Evolutionary conservation across 2,888 invertebrate genomes (phyloP).

Genomic region (Phragmatobia fuliginosa): DNA sequence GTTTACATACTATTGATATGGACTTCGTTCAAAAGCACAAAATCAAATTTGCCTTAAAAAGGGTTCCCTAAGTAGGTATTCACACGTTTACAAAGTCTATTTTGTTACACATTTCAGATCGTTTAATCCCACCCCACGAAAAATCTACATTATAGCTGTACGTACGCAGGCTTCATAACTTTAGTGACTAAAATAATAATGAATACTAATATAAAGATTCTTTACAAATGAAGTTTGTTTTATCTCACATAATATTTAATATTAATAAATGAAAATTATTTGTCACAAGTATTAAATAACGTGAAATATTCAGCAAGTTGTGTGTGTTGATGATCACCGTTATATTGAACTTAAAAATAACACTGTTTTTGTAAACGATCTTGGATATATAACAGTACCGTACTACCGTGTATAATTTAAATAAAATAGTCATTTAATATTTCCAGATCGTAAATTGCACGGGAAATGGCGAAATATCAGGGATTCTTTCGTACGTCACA

Average conservation of each 20-base stretch:
- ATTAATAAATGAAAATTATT: neutral
- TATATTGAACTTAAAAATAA: neutral
- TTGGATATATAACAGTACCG: neutral
- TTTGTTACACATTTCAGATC: no score
- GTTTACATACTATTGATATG: no score
- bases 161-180: neutral
- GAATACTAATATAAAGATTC: neutral
- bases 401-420: constrained; percentile 8
- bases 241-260: neutral
- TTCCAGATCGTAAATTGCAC: constrained; percentile 73
- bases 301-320: neutral
- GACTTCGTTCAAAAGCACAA: no score
- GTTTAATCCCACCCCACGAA: no score
- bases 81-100: no score
- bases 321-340: neutral
- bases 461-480: constrained; percentile 80
- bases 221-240: neutral
- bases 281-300: neutral
- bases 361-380: neutral
- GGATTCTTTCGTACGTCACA: constrained; percentile 75
- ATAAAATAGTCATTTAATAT: constrained; percentile 38
- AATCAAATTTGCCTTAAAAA: no score
- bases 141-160: no score
- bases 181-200: neutral
- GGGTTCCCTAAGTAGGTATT: no score